Conservation (phyloP, 2,888 invertebrate genomes). For the Alentia gelatinosa region DNA sequence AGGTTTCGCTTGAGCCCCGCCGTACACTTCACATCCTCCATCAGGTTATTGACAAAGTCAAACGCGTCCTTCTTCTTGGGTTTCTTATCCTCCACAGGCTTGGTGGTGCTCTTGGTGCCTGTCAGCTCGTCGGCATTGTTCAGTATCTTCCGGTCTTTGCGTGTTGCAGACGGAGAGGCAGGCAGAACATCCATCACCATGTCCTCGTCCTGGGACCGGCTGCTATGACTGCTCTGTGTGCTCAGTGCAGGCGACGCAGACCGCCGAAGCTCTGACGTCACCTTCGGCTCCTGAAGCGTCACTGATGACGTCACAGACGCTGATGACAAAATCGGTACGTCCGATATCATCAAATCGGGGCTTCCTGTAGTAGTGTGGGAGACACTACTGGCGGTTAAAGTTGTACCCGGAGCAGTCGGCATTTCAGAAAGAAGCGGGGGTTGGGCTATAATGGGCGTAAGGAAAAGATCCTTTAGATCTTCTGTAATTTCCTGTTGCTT, state of each 20-base stretch:
- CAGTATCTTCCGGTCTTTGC: not conserved
- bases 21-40: not conserved
- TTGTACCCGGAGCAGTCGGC: not conserved
- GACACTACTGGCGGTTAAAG: no score
- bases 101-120: not conserved
- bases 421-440: not conserved
- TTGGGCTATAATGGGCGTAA: not conserved
- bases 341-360: not conserved
- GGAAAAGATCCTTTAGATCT: constrained; percentile 21
- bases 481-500: constrained; percentile 23
- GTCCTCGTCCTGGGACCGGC: not conserved
- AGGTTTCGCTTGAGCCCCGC: not conserved
- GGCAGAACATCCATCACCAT: not conserved
- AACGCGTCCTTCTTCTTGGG: constrained; percentile 19
- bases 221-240: not conserved
- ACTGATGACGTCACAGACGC: not conserved
- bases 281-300: no score
- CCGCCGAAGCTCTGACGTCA: not conserved
- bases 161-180: not conserved
- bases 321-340: no score
- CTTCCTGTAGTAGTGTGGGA: no score
- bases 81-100: not conserved
- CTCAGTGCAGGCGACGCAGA: not conserved
- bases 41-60: constrained; percentile 14
- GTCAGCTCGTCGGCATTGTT: not conserved